Evolutionary conservation across 2,888 invertebrate genomes (phyloP), one percentile per base, ranked within the genome.

Genomic region (Litoditis marina): DNA sequence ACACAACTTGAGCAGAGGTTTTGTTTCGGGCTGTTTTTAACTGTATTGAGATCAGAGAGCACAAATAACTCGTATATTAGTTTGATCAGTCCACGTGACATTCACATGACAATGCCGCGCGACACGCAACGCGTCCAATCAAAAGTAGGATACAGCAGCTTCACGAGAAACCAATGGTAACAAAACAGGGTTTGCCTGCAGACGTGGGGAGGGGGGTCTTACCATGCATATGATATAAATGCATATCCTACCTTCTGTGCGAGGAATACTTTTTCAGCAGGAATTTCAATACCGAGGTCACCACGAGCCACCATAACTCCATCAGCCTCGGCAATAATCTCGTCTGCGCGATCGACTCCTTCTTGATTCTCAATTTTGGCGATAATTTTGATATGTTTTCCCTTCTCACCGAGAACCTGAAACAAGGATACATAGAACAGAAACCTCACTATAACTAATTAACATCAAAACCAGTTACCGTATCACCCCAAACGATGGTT

Each of bases 241-340:
- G 5, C 44, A 44, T n/a, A 44, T 3, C 8, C 16, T 76, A 92
- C 90, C 86, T 98, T 78, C 60, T 78, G 78, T 8, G 78, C 78
- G 42, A 78, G 68, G 68, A 77, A 78, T 36, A 94, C 79, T 91
- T 85, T 94, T 85, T 98, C 95, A 46, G 94, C 90, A 3, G 95
- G 94, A 79, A 98, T 94, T 86, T 98, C 98, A 83, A 95, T 95
- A 76, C 95, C 95, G 69, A 98, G 87, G 85, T 96, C 95, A 34
- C 69, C 69, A 62, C 75, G 66, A 46, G 71, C 73, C 0, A 96
- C 94, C 94, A 99, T 95, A 66, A 99, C 92, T 78, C 96, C 98
- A 84, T 99, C 98, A 0, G 94, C 90, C 22, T 89, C 92, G 19
- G 68, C 72, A 56, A 81, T 92, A 79, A 98, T 96, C 83, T 92